Base-by-base conservation (phyloP, 2,888 invertebrate genomes). In the Polymixis flavicincta region DNA sequence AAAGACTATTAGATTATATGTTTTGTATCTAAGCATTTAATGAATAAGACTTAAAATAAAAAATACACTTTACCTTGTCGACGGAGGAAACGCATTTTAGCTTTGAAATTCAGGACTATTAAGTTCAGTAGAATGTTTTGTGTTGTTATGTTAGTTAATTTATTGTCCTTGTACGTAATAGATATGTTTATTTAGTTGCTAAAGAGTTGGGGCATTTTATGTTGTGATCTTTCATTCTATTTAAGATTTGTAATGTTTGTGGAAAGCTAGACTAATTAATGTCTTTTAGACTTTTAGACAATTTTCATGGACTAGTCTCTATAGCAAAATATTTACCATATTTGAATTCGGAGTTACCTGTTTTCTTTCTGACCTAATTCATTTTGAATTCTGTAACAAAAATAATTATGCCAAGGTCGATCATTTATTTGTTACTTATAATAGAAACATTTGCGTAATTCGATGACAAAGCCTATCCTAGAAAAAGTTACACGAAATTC, bases 141-240 rank as follows among this genome's bases (percentile, higher is more conserved):
- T 55, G 45, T n/a, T 71, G n/a, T 37, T 52, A 9, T 28, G 22
- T 42, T 22, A 42, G 52, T 75, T 76, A 66, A 81, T 84, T 86
- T 81, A 86, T 74, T 60, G 67, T 69, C 59, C 57, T 78, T 70
- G 74, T 81, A 28, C 42, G 59, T 77, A 77, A 74, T 77, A 60
- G 17, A 79, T 45, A 59, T 72, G 75, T 81, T 84, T 81, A 73
- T 81, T 74, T 65, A n/a, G 55, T 77, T 59, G 54, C 37, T 69
- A 71, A 67, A 60, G 72, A 80, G 63, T 67, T 67, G 19, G 22
- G 22, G 32, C 25, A 8, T 57, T 78, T 60, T 48, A 52, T 69
- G 42, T 55, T n/a, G 54, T 50, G 11, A 67, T 71, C 28, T 55
- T 59, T 80, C 45, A 65, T 55, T 69, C 54, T 59, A 48, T 54